These are phyloP conservation scores for Rhinophrynus dorsalis DNA, from an alignment of 2,797 vertebrate genomes.

Conservation along the genomic window DNA sequence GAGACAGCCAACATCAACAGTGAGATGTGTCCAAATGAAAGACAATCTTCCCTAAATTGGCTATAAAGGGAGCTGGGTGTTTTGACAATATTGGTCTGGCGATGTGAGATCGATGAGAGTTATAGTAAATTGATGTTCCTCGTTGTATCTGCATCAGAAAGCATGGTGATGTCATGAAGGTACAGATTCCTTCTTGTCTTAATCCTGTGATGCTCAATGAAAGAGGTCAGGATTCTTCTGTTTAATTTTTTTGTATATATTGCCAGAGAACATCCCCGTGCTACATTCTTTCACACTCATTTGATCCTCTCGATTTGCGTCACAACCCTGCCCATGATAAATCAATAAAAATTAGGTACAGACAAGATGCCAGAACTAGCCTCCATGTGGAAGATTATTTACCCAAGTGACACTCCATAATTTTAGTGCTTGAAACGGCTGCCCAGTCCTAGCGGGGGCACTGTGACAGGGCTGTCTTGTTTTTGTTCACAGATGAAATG, in stretches of 20 bases:
- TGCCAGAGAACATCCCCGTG: slow-evolving; percentile 59
- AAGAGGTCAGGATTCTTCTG: slow-evolving; percentile 68
- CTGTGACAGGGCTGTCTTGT: slow-evolving; percentile 70
- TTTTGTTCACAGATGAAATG: slow-evolving; percentile 82
- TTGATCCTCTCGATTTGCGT: slow-evolving; percentile 62
- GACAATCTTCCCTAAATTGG: too few species aligned
- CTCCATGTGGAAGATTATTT: slow-evolving; percentile 61
- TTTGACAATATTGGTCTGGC: too few species aligned
- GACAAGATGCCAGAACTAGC: slow-evolving; percentile 61
- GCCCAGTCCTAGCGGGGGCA: slow-evolving; percentile 59
- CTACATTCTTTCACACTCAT: slow-evolving; percentile 64
- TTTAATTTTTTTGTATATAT: slow-evolving; percentile 51
- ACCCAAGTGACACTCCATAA: slow-evolving; percentile 67
- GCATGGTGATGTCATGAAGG: slow-evolving; percentile 31
- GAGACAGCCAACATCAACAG: too few species aligned
- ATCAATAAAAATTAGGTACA: slow-evolving; percentile 58
- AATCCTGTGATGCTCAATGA: slow-evolving; percentile 57
- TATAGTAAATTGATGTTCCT: too few species aligned
- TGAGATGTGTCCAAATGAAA: too few species aligned
- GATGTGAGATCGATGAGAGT: too few species aligned
- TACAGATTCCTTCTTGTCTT: slow-evolving; percentile 60
- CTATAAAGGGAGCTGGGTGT: too few species aligned
- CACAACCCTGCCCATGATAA: slow-evolving; percentile 54
- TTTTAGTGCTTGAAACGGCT: slow-evolving; percentile 55
- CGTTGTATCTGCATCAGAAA: too few species aligned